Evolutionary conservation across 2,797 vertebrate species (phyloP), one percentile per base, ranked within the genome.

Genomic region (Cheirogaleus major): DNA sequence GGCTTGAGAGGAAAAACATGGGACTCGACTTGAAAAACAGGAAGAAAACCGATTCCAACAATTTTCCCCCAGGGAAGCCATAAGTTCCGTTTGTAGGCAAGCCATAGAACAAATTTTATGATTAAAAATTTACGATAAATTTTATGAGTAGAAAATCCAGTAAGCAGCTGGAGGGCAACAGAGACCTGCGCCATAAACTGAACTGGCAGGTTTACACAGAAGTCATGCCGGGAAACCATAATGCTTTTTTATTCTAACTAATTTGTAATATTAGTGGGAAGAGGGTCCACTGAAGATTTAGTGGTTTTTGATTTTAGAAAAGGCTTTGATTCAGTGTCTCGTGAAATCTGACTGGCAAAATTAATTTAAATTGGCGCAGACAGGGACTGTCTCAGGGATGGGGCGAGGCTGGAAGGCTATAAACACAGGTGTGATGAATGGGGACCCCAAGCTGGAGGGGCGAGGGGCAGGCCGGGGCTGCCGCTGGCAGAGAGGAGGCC

Each of bases 271-370:
- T 95, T 95, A 97, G 97, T 98, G 96, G 97, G 95, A 98, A 98
- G 98, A 96, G 97, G 97, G 97, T 93, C 96, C 87, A 30, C 76
- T 43, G 93, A 97, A 97, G 98, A 98, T 38, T 96, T 97, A 98
- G 98, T 92, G 96, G 69, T 87, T 97, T 98, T 96, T 98, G 98
- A 98, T 98, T 98, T 98, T 97, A 98, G 97, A 98, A 97, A 97
- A 98, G 97, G 95, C 97, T 98, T 98, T 98, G 97, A 98, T 98
- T 98, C 97, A 96, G 97, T 97, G 93, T 96, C 97, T 98, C 96
- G 80, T 98, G 98, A 98, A 98, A 98, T 97, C 98, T 98, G 98
- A 97, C 98, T 97, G 91, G 96, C 57, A 7, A 98, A 98, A 98
- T 98, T 98, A 98, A 98, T 98, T 98, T 98, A 97, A 98, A 97